A percentile compares a stretch with the other conserved stretches of the same genome.
Conservation (phyloP, 2,888 invertebrate genomes). For the Lithophane semibrunnea region DNA sequence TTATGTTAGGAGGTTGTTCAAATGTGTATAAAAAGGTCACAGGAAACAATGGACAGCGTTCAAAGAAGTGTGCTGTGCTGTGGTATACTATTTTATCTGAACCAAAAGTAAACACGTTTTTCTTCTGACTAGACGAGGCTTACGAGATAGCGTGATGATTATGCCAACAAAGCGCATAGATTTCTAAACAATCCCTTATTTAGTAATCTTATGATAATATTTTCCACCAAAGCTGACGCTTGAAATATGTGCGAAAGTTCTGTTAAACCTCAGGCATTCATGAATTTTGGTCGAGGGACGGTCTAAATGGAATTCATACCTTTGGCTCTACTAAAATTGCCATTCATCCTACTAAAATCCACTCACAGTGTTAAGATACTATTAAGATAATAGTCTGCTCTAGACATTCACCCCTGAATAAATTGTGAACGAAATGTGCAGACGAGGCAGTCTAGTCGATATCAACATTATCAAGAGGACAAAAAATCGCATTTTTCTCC, state of each 20-base stretch:
- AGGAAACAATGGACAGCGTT: conserved; percentile 41
- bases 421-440: conserved; percentile 40
- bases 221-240: conserved; percentile 33
- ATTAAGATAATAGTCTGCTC: conserved; percentile 40
- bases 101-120: conserved; percentile 51
- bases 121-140: conserved; percentile 27
- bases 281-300: conserved; percentile 6
- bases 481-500: conserved; percentile 32
- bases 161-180: conserved; percentile 52
- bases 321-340: conserved; percentile 21
- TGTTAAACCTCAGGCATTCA: background rate
- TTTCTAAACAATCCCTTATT: conserved; percentile 50
- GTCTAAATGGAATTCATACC: conserved; percentile 16
- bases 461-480: conserved; percentile 15
- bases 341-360: conserved; percentile 14
- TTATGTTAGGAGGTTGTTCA: conserved; percentile 6
- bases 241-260: conserved; percentile 16
- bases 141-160: conserved; percentile 51
- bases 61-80: conserved; percentile 20
- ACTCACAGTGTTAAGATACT: conserved; percentile 34
- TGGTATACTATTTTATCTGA: conserved; percentile 43
- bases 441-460: conserved; percentile 24
- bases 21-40: conserved; percentile 20
- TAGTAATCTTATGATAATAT: conserved; percentile 44
- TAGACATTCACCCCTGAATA: conserved; percentile 26